phyloP scores from a whole-genome alignment of 2,888 invertebrate genomes.

The Conistra vaccinii region DNA sequence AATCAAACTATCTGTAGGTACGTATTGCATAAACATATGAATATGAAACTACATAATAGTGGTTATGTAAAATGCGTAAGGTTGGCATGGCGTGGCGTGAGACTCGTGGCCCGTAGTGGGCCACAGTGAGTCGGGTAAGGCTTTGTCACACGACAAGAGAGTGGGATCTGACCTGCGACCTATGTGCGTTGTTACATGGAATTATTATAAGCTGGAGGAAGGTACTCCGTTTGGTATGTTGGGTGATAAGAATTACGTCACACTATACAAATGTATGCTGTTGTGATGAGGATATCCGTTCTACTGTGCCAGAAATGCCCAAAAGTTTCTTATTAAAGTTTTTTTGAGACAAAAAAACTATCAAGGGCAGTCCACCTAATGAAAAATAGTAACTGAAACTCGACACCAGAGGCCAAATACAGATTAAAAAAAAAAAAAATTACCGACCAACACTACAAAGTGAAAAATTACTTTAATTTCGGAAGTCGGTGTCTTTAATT shows the following conservation, averaged over 20 bases:
- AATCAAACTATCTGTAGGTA: constrained; percentile 66
- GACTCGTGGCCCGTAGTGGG: constrained; percentile 28
- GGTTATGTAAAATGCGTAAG: constrained; percentile 61
- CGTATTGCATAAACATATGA: constrained; percentile 45
- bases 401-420: too few relatives aligned
- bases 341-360: too few relatives aligned
- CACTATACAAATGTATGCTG: background rate
- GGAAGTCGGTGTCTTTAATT: too few relatives aligned
- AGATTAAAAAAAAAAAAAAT: too few relatives aligned
- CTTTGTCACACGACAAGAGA: constrained; percentile 18
- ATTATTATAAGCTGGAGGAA: background rate
- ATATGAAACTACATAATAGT: constrained; percentile 27
- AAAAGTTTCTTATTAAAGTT: too few relatives aligned
- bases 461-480: too few relatives aligned
- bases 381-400: too few relatives aligned
- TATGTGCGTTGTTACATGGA: constrained; percentile 19
- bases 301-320: background rate
- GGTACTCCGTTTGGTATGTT: background rate
- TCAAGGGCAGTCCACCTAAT: too few relatives aligned
- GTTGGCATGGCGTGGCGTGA: constrained; percentile 43
- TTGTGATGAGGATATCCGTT: constrained; percentile 1
- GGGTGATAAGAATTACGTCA: constrained; percentile 5
- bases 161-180: constrained; percentile 16
- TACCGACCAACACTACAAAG: too few relatives aligned
- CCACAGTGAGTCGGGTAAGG: constrained; percentile 41